These are phyloP conservation scores for Romanomermis culicivorax DNA, from an alignment of 2,888 invertebrate genomes.

Conservation along the genomic window DNA sequence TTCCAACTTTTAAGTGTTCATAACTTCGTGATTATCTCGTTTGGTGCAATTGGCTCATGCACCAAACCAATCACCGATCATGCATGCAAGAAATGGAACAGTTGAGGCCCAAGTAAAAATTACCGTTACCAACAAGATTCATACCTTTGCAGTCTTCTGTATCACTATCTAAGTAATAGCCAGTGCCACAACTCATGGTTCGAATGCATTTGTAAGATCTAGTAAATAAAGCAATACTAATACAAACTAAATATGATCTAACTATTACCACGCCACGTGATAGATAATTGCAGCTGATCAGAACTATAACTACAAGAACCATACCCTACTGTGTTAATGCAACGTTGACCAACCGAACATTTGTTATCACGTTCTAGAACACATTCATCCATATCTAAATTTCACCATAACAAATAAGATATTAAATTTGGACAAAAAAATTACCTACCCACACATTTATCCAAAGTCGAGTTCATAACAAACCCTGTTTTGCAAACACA, in stretches of 20 bases:
- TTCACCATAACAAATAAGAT: neutral
- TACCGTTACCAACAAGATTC: too few relatives aligned
- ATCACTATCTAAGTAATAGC: slow-evolving; percentile 72
- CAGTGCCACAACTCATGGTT: slow-evolving; percentile 74
- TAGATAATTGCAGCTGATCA: too few relatives aligned
- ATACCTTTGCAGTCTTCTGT: slow-evolving; percentile 64
- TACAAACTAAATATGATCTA: too few relatives aligned
- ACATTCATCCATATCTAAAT: slow-evolving; percentile 26
- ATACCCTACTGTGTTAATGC: slow-evolving; percentile 22
- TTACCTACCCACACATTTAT: slow-evolving; percentile 8
- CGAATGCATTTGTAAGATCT: slow-evolving; percentile 63
- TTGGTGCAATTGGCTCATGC: too few relatives aligned
- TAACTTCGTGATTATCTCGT: too few relatives aligned
- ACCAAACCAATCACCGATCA: too few relatives aligned
- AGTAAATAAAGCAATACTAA: too few relatives aligned
- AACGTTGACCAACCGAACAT: slow-evolving; percentile 23
- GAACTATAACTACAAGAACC: neutral
- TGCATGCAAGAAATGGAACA: too few relatives aligned
- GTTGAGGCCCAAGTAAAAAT: too few relatives aligned
- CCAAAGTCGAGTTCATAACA: neutral
- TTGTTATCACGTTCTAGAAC: slow-evolving; percentile 20
- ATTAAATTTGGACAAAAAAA: neutral
- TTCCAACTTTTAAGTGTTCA: too few relatives aligned
- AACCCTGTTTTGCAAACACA: slow-evolving; percentile 10
- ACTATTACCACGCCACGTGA: too few relatives aligned